Evolutionary conservation across 2,797 vertebrate genomes (phyloP).

Genomic region (Dipus sagitta): DNA sequence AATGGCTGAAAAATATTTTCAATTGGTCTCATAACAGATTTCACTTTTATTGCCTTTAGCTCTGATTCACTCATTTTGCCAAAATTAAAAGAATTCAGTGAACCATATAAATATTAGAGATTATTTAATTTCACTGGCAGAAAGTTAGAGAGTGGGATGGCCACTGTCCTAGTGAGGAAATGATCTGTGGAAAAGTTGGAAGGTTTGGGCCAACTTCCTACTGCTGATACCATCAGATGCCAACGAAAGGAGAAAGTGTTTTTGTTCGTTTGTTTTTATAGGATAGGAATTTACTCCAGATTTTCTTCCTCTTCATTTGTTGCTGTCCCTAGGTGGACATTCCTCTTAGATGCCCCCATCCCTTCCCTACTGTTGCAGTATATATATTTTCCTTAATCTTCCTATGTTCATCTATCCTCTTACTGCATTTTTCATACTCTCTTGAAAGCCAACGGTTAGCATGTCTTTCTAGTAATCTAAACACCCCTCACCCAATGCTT

Average conservation of each 20-base stretch:
- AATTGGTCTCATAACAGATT: neutral
- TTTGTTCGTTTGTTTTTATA: neutral
- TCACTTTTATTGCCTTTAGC: slow-evolving; percentile 32
- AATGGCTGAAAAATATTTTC: slow-evolving; percentile 31
- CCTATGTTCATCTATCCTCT: neutral
- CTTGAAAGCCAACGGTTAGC: slow-evolving; percentile 47
- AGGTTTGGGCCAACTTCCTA: neutral
- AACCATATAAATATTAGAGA: slow-evolving; percentile 8
- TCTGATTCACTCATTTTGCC: slow-evolving; percentile 40
- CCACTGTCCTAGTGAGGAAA: neutral
- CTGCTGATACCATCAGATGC: neutral
- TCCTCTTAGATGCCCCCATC: neutral
- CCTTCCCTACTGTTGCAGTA: neutral
- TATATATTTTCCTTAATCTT: neutral
- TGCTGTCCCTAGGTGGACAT: neutral
- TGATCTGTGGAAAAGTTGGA: neutral
- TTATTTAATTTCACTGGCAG: neutral
- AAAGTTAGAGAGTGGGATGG: neutral
- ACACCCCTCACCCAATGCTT: neutral
- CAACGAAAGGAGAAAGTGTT: neutral
- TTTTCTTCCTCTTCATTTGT: slow-evolving; percentile 12
- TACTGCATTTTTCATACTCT: neutral
- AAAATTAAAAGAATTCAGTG: slow-evolving; percentile 49
- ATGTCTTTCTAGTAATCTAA: slow-evolving; percentile 75
- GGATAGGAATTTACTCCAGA: slow-evolving; percentile 20